These are phyloP conservation scores for Agrotis ipsilon DNA, from an alignment of 2,888 invertebrate species.

Conservation along the genomic window DNA sequence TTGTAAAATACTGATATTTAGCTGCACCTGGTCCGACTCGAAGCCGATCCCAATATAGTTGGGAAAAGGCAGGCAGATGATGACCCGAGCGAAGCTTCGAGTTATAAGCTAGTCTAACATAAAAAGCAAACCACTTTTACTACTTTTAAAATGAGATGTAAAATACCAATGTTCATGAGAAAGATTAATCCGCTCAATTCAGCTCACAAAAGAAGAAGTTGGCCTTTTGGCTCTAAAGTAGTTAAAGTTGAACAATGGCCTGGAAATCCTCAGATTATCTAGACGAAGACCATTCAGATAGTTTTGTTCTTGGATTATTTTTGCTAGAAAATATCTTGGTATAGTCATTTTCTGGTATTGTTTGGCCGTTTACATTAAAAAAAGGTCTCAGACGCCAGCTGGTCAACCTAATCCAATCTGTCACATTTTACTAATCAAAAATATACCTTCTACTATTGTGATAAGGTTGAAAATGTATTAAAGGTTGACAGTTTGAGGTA, in stretches of 20 bases:
- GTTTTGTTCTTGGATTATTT: background rate
- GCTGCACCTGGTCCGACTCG: too few relatives aligned
- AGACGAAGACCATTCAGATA: background rate
- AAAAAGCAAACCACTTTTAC: constrained; percentile 15
- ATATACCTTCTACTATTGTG: too few relatives aligned
- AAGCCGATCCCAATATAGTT: too few relatives aligned
- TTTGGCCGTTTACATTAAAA: constrained; percentile 8
- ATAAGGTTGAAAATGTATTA: too few relatives aligned
- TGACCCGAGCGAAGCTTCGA: too few relatives aligned
- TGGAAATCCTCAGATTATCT: constrained; percentile 17
- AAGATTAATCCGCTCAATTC: constrained; percentile 11
- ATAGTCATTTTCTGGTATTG: background rate
- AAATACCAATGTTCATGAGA: constrained; percentile 12
- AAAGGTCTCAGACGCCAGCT: too few relatives aligned
- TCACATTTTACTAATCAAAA: too few relatives aligned
- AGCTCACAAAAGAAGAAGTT: constrained; percentile 24
- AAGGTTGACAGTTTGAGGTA: too few relatives aligned
- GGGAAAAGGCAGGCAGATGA: too few relatives aligned
- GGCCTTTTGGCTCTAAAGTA: constrained; percentile 14
- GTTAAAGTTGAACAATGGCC: constrained; percentile 23
- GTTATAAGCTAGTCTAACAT: too few relatives aligned
- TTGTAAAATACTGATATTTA: too few relatives aligned
- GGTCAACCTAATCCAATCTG: too few relatives aligned
- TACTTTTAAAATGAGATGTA: constrained; percentile 22
- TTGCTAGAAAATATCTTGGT: background rate